phyloP scores from a whole-genome alignment of 1,140 invertebrate genomes.

The Phenacoccus solenopsis region DNA sequence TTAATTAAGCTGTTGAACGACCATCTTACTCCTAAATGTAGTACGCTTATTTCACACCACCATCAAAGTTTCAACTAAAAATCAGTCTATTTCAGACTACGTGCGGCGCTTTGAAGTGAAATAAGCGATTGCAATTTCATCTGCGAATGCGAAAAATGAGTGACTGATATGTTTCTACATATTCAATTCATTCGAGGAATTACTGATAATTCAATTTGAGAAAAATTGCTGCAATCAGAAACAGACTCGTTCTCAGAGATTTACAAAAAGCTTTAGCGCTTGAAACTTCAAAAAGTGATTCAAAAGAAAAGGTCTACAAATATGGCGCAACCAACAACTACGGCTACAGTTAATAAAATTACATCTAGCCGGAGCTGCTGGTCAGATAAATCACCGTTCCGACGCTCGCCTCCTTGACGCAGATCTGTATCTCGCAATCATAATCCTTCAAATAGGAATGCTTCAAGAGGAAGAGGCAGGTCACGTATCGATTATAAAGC shows the following conservation, averaged over 20 bases:
- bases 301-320: neutral
- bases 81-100: conserved; percentile 26
- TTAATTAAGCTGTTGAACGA: conserved; percentile 24
- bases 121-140: conserved; percentile 23
- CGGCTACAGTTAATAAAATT: neutral
- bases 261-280: neutral
- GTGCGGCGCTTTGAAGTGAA: conserved; percentile 20
- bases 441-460: neutral
- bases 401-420: too few species aligned
- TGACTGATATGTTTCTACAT: conserved; percentile 27
- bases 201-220: conserved; percentile 25
- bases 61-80: conserved; percentile 25
- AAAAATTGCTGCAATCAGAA: conserved; percentile 24
- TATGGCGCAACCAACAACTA: neutral
- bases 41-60: conserved; percentile 26
- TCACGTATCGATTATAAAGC: neutral
- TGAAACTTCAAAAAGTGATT: neutral
- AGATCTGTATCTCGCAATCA: neutral
- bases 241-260: neutral
- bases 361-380: neutral
- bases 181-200: conserved; percentile 30
- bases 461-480: too few species aligned
- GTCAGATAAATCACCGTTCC: too few species aligned
- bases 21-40: conserved; percentile 25
- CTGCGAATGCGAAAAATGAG: conserved; percentile 23